These are phyloP conservation scores for Phalacrocorax pelagicus DNA, from an alignment of 2,113 vertebrate genomes.

Conservation along the genomic window DNA sequence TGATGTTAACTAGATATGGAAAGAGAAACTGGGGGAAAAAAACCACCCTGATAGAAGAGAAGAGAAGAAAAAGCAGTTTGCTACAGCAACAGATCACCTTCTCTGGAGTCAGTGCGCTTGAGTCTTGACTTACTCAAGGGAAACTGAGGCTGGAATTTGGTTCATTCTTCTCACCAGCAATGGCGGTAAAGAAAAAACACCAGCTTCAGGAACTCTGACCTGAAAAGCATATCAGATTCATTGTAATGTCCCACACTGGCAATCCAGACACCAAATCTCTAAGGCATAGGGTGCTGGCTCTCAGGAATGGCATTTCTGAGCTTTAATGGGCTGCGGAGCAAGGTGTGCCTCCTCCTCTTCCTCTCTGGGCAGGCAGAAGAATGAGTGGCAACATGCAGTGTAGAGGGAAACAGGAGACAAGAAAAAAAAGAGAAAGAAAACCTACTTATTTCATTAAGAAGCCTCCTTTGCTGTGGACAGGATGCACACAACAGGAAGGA, in stretches of 20 bases:
- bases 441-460: slow-evolving; percentile 27
- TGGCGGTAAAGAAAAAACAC: not conserved
- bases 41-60: not conserved
- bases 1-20: not conserved
- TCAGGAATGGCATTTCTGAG: not conserved
- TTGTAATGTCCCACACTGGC: not conserved
- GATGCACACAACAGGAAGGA: slow-evolving; percentile 72
- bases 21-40: not conserved
- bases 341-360: not conserved
- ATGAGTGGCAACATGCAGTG: not conserved
- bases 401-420: not conserved
- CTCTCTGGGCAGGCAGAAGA: not conserved
- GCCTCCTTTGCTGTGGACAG: slow-evolving; percentile 49
- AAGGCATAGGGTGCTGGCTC: not conserved
- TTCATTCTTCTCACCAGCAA: not conserved
- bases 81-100: not conserved
- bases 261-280: not conserved
- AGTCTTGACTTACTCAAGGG: not conserved
- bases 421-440: not conserved
- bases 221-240: not conserved
- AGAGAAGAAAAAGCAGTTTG: not conserved
- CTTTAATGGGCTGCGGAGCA: not conserved
- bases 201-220: not conserved
- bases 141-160: not conserved
- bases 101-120: not conserved